Conservation (phyloP, 2,888 invertebrate genomes). For the Alentia gelatinosa region DNA sequence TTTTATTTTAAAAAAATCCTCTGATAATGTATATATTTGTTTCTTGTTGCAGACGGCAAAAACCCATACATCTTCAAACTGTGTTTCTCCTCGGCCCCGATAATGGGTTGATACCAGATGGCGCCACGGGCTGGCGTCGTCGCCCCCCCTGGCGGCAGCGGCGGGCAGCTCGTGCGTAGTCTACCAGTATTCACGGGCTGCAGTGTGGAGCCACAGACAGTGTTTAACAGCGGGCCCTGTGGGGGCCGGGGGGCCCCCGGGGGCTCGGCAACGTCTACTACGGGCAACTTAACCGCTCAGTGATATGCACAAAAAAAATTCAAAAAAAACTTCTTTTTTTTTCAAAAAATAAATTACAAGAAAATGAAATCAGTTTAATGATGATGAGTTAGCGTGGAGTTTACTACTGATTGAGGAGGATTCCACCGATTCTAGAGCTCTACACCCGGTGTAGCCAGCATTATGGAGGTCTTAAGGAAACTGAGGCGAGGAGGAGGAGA, state of each 20-base stretch:
- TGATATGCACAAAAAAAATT: conserved; percentile 24
- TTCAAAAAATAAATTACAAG: no score
- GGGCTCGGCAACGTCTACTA: not conserved
- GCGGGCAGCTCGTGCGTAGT: conserved; percentile 12
- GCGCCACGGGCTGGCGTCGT: not conserved
- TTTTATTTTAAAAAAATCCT: not conserved
- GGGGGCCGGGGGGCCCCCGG: not conserved
- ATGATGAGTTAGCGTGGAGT: not conserved
- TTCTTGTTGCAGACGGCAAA: conserved; percentile 89
- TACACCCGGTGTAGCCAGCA: conserved; percentile 15
- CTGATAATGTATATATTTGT: not conserved
- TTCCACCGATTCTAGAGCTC: not conserved
- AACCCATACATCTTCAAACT: conserved; percentile 99
- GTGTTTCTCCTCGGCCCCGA: conserved; percentile 92
- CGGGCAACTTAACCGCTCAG: conserved; percentile 25
- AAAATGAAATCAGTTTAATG: not conserved
- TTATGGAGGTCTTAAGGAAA: conserved; percentile 7
- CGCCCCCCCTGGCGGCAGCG: not conserved
- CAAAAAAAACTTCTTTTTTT: not conserved
- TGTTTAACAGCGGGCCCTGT: not conserved
- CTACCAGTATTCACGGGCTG: conserved; percentile 43
- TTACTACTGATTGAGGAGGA: no score
- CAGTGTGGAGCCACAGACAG: not conserved
- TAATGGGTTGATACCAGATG: conserved; percentile 56
- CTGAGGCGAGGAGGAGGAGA: not conserved